Evolutionary conservation across 23 tunicate species (phyloP).

Genomic region (Ascidia mentula): DNA sequence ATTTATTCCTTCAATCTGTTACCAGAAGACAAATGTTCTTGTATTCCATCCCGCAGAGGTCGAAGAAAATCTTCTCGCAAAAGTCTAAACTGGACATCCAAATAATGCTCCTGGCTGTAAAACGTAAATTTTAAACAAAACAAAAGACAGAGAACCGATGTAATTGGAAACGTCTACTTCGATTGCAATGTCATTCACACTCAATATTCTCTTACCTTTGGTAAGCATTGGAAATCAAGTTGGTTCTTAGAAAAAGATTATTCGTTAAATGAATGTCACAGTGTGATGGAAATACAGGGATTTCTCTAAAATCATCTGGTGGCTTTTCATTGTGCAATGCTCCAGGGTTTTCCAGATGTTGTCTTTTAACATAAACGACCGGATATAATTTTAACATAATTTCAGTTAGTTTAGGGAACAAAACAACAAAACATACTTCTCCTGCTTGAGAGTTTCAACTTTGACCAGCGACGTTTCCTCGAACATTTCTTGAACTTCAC

Average conservation of each 20-base stretch:
- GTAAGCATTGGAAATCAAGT: slow-evolving; percentile 19
- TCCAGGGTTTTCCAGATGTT: neutral
- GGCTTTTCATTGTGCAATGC: slow-evolving; percentile 40
- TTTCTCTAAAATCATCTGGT: slow-evolving; percentile 71
- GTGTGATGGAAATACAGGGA: slow-evolving; percentile 68
- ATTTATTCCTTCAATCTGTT: no score
- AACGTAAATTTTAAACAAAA: no score
- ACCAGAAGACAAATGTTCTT: slow-evolving; percentile 12
- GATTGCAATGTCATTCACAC: no score
- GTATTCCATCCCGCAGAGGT: slow-evolving; percentile 69
- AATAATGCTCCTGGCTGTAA: slow-evolving; percentile 39
- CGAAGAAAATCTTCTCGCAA: slow-evolving; percentile 72
- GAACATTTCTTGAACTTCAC: neutral
- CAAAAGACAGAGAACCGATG: no score
- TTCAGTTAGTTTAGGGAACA: no score
- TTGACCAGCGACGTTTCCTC: no score
- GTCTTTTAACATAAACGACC: neutral
- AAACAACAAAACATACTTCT: no score
- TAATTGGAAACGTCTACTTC: neutral
- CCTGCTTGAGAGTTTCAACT: no score
- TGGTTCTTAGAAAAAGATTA: slow-evolving; percentile 58
- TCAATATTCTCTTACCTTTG: neutral
- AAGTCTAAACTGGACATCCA: slow-evolving; percentile 76
- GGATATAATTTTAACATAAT: no score
- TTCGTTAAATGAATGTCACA: slow-evolving; percentile 41